Evolutionary conservation across 2,797 vertebrate species (phyloP).

Genomic region (Tokudaia tokunoshimensis): DNA sequence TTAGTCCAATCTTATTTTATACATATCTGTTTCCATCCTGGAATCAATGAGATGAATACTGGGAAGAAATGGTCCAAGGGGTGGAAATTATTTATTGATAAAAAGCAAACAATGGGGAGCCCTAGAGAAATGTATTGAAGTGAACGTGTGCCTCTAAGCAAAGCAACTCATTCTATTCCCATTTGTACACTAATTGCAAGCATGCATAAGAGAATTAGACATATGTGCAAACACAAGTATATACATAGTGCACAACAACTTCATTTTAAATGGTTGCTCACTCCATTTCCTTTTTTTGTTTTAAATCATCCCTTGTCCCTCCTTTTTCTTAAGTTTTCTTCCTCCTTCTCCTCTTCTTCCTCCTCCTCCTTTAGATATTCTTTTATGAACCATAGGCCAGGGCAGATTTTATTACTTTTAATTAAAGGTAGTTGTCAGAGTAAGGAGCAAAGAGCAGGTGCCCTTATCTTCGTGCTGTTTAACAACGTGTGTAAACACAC

Average conservation of each 20-base stretch:
- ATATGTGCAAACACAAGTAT: not conserved
- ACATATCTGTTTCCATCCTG: not conserved
- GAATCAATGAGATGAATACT: not conserved
- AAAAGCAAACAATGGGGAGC: not conserved
- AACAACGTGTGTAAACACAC: slow-evolving; percentile 3
- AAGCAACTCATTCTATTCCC: not conserved
- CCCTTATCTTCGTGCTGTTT: slow-evolving; percentile 33
- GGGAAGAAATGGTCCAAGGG: not conserved
- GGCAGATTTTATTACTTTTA: slow-evolving; percentile 65
- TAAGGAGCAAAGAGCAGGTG: slow-evolving; percentile 58
- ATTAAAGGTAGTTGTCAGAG: slow-evolving; percentile 52
- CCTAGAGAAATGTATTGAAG: slow-evolving; percentile 30
- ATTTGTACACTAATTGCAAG: not conserved
- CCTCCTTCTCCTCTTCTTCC: not conserved
- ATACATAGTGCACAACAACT: not conserved
- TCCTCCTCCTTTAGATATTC: not conserved
- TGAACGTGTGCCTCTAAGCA: not conserved
- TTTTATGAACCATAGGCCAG: slow-evolving; percentile 29
- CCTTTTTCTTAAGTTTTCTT: not conserved
- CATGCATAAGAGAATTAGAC: not conserved
- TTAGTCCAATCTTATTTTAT: not conserved
- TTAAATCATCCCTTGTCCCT: not conserved
- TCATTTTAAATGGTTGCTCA: slow-evolving; percentile 11
- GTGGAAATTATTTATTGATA: not conserved
- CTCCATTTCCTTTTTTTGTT: not conserved